phyloP scores from a whole-genome alignment of 1,140 invertebrate genomes.

The Pseudomyrmex sp. region DNA sequence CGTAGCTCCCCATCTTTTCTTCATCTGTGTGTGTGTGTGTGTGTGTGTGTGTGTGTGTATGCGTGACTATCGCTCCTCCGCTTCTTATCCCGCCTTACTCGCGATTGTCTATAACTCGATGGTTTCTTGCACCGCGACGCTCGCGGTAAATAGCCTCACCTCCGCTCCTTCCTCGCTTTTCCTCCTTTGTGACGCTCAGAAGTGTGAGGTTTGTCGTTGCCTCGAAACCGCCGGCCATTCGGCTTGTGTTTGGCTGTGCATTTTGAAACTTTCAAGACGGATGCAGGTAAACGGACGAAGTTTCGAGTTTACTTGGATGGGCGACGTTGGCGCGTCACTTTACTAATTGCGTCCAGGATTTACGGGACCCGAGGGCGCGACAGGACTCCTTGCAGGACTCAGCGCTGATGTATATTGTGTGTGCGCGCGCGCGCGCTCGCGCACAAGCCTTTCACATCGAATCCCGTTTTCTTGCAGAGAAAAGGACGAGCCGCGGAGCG shows the following conservation, averaged over 20 bases:
- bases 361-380: slow-evolving; percentile 33
- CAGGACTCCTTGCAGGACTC: background rate
- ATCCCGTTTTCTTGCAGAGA: background rate
- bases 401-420: slow-evolving; percentile 24
- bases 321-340: slow-evolving; percentile 42
- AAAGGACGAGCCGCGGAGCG: background rate
- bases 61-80: slow-evolving; percentile 18
- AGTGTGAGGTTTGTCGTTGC: slow-evolving; percentile 61
- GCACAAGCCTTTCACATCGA: background rate
- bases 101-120: slow-evolving; percentile 62
- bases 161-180: background rate
- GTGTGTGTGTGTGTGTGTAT: too few species aligned
- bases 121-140: slow-evolving; percentile 64
- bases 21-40: background rate
- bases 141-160: slow-evolving; percentile 65
- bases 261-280: slow-evolving; percentile 55
- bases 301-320: slow-evolving; percentile 48
- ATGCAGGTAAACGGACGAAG: slow-evolving; percentile 62
- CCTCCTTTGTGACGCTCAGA: slow-evolving; percentile 58
- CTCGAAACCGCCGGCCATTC: slow-evolving; percentile 59
- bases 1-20: slow-evolving; percentile 20
- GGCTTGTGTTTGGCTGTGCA: slow-evolving; percentile 53
- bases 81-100: slow-evolving; percentile 54
- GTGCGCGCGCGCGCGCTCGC: background rate
- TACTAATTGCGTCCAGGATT: slow-evolving; percentile 58